Evolutionary conservation across 1,140 invertebrate genomes (phyloP).

Genomic region (Scaptomyza montana): DNA sequence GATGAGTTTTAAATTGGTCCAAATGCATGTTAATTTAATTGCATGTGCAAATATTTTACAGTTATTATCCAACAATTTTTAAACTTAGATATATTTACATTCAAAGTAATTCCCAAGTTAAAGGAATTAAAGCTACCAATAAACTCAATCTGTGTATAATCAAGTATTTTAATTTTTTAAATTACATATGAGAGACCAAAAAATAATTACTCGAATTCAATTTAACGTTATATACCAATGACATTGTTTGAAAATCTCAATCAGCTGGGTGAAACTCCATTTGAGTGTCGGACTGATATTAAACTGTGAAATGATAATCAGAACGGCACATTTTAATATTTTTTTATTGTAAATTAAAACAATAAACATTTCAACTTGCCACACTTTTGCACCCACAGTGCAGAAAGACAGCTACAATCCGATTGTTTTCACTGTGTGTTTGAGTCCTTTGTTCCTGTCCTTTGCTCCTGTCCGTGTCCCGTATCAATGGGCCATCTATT

Average conservation of each 20-base stretch:
- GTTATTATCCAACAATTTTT: too few relatives aligned
- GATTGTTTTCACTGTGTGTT: conserved; percentile 1
- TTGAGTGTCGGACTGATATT: conserved; percentile 56
- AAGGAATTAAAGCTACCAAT: too few relatives aligned
- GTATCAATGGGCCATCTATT: conserved; percentile 74
- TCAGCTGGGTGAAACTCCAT: conserved; percentile 8
- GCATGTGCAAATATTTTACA: too few relatives aligned
- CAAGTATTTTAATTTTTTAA: neutral
- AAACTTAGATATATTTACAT: too few relatives aligned
- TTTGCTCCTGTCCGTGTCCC: conserved; percentile 28
- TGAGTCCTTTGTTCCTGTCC: conserved; percentile 19
- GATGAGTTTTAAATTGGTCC: neutral
- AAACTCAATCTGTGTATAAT: too few relatives aligned
- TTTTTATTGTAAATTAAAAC: conserved; percentile 81
- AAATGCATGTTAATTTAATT: neutral
- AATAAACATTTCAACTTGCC: conserved; percentile 73
- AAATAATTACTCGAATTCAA: too few relatives aligned
- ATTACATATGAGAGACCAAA: neutral
- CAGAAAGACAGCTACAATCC: neutral
- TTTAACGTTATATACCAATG: neutral
- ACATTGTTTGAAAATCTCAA: conserved; percentile 1
- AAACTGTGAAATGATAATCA: conserved; percentile 79
- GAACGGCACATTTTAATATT: conserved; percentile 76
- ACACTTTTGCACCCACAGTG: conserved; percentile 3
- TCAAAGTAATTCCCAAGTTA: too few relatives aligned